phyloP scores from a whole-genome alignment of 2,797 vertebrate genomes.

The Enteromius trimaculatus region DNA sequence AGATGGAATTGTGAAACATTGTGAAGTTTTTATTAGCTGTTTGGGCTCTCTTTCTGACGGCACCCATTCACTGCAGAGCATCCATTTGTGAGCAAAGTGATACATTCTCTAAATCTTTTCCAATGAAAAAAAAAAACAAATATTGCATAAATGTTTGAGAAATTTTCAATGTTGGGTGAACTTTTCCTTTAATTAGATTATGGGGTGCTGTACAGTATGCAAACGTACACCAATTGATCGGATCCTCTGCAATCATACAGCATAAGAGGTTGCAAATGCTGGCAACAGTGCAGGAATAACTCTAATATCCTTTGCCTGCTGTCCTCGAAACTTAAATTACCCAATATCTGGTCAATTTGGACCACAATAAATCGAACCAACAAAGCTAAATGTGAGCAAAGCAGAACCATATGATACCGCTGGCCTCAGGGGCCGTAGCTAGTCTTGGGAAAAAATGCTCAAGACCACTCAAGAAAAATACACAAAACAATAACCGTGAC shows the following conservation, averaged over 20 bases:
- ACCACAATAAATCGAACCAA: slow-evolving; percentile 70
- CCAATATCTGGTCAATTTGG: slow-evolving; percentile 72
- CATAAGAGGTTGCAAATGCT: slow-evolving; percentile 12
- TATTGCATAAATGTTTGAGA: background rate
- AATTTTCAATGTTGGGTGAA: background rate
- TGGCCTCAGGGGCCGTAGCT: slow-evolving; percentile 50
- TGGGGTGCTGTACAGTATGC: background rate
- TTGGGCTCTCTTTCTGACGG: background rate
- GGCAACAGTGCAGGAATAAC: slow-evolving; percentile 15
- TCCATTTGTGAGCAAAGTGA: background rate
- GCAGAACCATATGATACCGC: slow-evolving; percentile 71
- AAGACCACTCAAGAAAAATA: slow-evolving; percentile 40
- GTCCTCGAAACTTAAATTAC: slow-evolving; percentile 77
- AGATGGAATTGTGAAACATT: background rate
- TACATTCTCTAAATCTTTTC: background rate
- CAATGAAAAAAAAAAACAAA: background rate
- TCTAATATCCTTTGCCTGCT: slow-evolving; percentile 62
- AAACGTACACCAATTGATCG: slow-evolving; percentile 2
- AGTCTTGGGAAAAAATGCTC: slow-evolving; percentile 27
- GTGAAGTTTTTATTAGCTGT: background rate
- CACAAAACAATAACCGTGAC: slow-evolving; percentile 27
- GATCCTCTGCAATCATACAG: slow-evolving; percentile 6
- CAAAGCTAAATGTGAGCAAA: slow-evolving; percentile 68
- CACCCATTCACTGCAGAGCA: background rate
- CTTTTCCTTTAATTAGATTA: background rate